Evolutionary conservation across 2,113 vertebrate genomes (phyloP), one percentile per base, ranked within the genome.

Genomic region (Peromyscus californicus): DNA sequence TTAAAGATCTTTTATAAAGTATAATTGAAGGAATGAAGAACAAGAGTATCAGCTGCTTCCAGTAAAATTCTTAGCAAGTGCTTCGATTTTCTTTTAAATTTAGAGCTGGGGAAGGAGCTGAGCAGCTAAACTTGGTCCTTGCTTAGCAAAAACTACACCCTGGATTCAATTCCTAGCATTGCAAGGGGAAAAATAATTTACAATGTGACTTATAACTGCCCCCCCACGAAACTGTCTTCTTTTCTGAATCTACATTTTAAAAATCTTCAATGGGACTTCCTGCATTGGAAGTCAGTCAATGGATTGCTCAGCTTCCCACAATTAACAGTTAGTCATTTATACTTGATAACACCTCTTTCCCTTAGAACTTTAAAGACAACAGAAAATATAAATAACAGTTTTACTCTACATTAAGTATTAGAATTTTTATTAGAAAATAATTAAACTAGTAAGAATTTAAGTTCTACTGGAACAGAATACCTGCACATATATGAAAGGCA

Each of bases 261-360:
- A 98, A 97, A 36, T 70, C 26, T 82, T 96, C 84, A 95, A 80
- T 89, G 97, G 91, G 59, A 82, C 65, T 83, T 88, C 26, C 31
- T 19, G 69, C 93, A 95, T 70, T 69, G 85, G 98, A 97, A 96
- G 63, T 93, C 94, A 97, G 95, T 97, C 96, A 95, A 93, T n/a
- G 80, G 33, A 6, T 93, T 98, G 57, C 98, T 97, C 97, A 98
- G 80, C 39, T 93, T 69, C 61, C 83, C 97, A 97, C 51, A 97
- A 98, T 51, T 97, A 70, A 74, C 13, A 97, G 94, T 9, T 51
- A 26, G 63, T 51, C 22, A 36, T 91, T 79, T 26, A 65, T 63
- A 96, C 12, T 96, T 89, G 15, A 76, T 75, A 79, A 96, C n/a
- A 89, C 19, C 15, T 33, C 87, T 82, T 89, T 92, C 88, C 29